These are phyloP conservation scores for Apis dorsata DNA, from an alignment of 1,140 invertebrate species.

Conservation along the genomic window DNA sequence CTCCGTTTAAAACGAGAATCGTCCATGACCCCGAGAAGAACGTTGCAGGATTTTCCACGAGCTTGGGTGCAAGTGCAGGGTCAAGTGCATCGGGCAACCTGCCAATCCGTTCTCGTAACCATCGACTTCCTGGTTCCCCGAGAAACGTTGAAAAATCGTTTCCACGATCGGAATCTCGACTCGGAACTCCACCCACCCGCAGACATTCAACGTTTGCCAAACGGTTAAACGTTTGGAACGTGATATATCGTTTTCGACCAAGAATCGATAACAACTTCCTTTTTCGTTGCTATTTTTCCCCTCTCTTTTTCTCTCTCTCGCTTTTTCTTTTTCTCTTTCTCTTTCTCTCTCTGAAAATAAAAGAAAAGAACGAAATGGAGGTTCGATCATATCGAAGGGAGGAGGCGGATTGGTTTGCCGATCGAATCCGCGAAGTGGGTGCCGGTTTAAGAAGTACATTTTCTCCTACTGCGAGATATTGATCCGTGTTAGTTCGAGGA, in stretches of 20 bases:
- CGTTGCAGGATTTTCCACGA: conserved; percentile 24
- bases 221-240: too few relatives aligned
- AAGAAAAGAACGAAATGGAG: neutral
- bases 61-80: conserved; percentile 65
- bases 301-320: too few relatives aligned
- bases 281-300: too few relatives aligned
- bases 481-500: conserved; percentile 15
- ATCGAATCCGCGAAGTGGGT: neutral
- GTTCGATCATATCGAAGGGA: neutral
- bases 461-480: conserved; percentile 18
- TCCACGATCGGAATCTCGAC: neutral
- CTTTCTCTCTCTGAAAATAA: too few relatives aligned
- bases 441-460: conserved; percentile 14
- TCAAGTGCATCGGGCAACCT: conserved; percentile 68
- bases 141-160: conserved; percentile 6
- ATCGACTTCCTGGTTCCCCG: neutral
- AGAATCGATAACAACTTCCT: too few relatives aligned
- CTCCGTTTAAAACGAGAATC: conserved; percentile 53
- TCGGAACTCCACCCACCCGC: neutral
- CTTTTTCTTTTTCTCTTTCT: neutral
- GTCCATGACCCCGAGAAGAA: conserved; percentile 59
- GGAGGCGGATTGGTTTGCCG: neutral
- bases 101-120: conserved; percentile 54
- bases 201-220: neutral
- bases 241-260: too few relatives aligned